These are phyloP conservation scores for Scaptomyza caliginosa DNA, from an alignment of 2,888 invertebrate genomes.

Conservation along the genomic window DNA sequence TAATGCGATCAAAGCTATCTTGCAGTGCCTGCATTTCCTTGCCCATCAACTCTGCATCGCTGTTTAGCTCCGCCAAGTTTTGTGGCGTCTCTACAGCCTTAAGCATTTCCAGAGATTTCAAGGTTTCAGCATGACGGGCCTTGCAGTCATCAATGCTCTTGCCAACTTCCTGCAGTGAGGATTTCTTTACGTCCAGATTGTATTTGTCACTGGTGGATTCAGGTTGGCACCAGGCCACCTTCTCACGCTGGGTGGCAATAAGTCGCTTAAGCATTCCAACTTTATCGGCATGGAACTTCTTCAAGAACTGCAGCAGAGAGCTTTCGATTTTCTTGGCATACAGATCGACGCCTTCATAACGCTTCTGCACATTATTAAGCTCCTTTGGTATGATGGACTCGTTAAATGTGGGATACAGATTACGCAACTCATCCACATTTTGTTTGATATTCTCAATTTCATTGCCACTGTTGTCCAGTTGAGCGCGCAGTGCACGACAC, in stretches of 20 bases:
- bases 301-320: slow-evolving; percentile 91
- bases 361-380: slow-evolving; percentile 91
- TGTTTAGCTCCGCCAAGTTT: slow-evolving; percentile 87
- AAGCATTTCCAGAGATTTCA: slow-evolving; percentile 89
- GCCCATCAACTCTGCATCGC: slow-evolving; percentile 89
- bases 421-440: slow-evolving; percentile 89
- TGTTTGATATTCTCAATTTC: slow-evolving; percentile 89
- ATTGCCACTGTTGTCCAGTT: slow-evolving; percentile 88
- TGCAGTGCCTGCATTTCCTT: slow-evolving; percentile 89
- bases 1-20: slow-evolving; percentile 88
- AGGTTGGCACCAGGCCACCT: slow-evolving; percentile 95
- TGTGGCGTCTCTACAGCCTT: slow-evolving; percentile 90
- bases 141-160: slow-evolving; percentile 90
- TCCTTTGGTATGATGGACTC: slow-evolving; percentile 92
- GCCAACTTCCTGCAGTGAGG: slow-evolving; percentile 90
- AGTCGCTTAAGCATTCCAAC: slow-evolving; percentile 92
- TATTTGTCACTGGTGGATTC: slow-evolving; percentile 95
- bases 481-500: slow-evolving; percentile 89
- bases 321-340: slow-evolving; percentile 93
- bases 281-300: slow-evolving; percentile 94
- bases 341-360: slow-evolving; percentile 90
- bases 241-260: slow-evolving; percentile 92
- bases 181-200: slow-evolving; percentile 95
- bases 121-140: slow-evolving; percentile 87
- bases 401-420: slow-evolving; percentile 90